Evolutionary conservation across 2,113 vertebrate genomes (phyloP), one percentile per base, ranked within the genome.

Genomic region (Menura novaehollandiae): DNA sequence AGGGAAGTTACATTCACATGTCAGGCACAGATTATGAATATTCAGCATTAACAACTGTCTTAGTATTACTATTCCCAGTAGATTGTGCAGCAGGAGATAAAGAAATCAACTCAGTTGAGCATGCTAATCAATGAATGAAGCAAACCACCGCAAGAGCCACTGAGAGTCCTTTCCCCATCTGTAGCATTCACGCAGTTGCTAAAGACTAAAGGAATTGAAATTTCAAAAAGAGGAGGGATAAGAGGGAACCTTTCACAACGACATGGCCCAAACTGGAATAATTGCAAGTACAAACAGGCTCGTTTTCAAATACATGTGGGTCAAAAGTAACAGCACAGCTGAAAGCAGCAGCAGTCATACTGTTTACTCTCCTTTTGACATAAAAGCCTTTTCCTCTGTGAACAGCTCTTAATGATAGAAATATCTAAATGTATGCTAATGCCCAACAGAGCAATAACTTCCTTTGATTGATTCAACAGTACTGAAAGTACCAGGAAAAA

Each of bases 391-490:
- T 94, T 84, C 84, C 93, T 75, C 94, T 78, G 82, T 82, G 93
- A 97, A 95, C 94, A 92, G 93, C 69, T 96, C 96, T 97, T 71
- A 94, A 89, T 69, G 88, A 41, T 93, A 97, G 97, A 96, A 97
- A 97, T 89, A 95, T 96, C 96, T 95, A 93, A 97, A 97, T 63
- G 72, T 89, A 94, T 93, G 94, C 96, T 97, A 97, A 97, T 96
- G 91, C 96, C 96, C 97, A 91, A 92, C 67, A 97, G 89, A 98
- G 97, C 95, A 97, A 66, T 88, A 95, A 97, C 89, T 95, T 95
- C 91, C 91, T 97, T 92, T 97, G 98, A 98, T 97, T 97, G 97
- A 98, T 97, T 97, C 94, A 94, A 85, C 96, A 95, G 93, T 47
- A 90, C 96, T 74, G 85, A 96, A 97, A 97, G 88, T 83, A 90